These are phyloP conservation scores for Thalassarche chlororhynchos DNA, from an alignment of 2,113 vertebrate species.

Conservation along the genomic window DNA sequence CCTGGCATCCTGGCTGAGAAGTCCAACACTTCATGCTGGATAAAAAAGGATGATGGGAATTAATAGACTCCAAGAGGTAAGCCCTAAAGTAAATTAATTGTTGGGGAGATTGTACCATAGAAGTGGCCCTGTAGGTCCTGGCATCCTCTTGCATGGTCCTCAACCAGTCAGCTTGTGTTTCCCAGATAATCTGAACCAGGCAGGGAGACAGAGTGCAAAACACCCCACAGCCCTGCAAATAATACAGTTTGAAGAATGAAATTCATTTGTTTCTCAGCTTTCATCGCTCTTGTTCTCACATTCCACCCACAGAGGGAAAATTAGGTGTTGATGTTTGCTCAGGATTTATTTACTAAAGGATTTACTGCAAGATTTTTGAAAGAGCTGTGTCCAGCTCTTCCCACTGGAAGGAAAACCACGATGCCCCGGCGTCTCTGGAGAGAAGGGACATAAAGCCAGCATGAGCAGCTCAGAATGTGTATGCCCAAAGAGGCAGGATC, in stretches of 20 bases:
- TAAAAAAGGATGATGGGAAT: neutral
- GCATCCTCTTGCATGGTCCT: neutral
- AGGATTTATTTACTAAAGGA: neutral
- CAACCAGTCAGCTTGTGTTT: neutral
- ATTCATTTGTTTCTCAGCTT: constrained; percentile 30
- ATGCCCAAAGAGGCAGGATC: neutral
- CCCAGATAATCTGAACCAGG: neutral
- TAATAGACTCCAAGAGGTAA: neutral
- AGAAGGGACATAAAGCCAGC: neutral
- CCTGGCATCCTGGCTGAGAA: neutral
- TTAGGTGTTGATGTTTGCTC: neutral
- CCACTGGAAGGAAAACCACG: neutral
- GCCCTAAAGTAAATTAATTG: neutral
- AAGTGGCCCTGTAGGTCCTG: neutral
- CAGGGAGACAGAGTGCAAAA: neutral
- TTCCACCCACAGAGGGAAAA: constrained; percentile 38
- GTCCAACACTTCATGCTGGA: neutral
- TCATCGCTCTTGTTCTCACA: neutral
- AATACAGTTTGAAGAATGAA: neutral
- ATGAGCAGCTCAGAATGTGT: neutral
- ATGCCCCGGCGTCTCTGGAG: neutral
- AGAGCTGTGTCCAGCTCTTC: neutral
- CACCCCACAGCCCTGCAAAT: neutral
- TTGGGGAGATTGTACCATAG: fast-evolving
- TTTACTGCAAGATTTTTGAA: neutral